Percentiles rank a stretch among this genome's conserved stretches.
These are phyloP conservation scores for Drosophila vallismaia DNA, from an alignment of 2,888 invertebrate genomes.

Conservation along the genomic window DNA sequence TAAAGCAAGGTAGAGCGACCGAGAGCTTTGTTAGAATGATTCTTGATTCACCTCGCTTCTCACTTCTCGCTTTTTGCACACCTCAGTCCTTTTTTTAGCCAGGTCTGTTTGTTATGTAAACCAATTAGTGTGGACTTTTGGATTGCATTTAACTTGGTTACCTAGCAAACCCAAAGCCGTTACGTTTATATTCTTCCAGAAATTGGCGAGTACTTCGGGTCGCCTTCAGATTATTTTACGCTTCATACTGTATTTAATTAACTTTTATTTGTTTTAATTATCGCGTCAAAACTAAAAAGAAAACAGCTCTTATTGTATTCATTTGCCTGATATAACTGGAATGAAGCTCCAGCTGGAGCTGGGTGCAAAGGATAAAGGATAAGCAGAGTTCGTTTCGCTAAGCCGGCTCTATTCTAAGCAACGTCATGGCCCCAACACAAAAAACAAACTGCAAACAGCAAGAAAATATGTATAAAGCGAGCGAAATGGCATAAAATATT, in stretches of 20 bases:
- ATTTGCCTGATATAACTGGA: slow-evolving; percentile 24
- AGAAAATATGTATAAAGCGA: slow-evolving; percentile 19
- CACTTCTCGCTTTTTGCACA: neutral
- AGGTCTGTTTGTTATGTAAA: slow-evolving; percentile 37
- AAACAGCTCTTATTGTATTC: slow-evolving; percentile 26
- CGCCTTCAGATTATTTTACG: slow-evolving; percentile 46
- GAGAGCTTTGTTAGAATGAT: slow-evolving; percentile 27
- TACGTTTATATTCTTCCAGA: neutral
- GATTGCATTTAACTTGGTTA: slow-evolving; percentile 17
- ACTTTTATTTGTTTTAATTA: slow-evolving; percentile 75
- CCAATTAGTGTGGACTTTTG: slow-evolving; percentile 34
- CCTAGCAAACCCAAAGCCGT: neutral
- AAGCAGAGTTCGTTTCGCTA: slow-evolving; percentile 14
- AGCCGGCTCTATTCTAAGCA: slow-evolving; percentile 42
- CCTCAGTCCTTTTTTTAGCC: slow-evolving; percentile 6
- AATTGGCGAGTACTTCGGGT: slow-evolving; percentile 10
- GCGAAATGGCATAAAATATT: slow-evolving; percentile 68
- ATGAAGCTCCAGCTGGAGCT: neutral
- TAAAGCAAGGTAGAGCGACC: slow-evolving; percentile 24
- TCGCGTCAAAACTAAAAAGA: slow-evolving; percentile 47
- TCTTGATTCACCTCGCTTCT: slow-evolving; percentile 26
- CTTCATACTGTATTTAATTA: slow-evolving; percentile 64
- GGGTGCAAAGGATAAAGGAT: slow-evolving; percentile 1
- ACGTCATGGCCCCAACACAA: slow-evolving; percentile 3
- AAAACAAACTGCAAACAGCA: slow-evolving; percentile 7